Evolutionary conservation across 2,797 vertebrate genomes (phyloP), one percentile per base, ranked within the genome.

Genomic region (Lateolabrax maculatus): DNA sequence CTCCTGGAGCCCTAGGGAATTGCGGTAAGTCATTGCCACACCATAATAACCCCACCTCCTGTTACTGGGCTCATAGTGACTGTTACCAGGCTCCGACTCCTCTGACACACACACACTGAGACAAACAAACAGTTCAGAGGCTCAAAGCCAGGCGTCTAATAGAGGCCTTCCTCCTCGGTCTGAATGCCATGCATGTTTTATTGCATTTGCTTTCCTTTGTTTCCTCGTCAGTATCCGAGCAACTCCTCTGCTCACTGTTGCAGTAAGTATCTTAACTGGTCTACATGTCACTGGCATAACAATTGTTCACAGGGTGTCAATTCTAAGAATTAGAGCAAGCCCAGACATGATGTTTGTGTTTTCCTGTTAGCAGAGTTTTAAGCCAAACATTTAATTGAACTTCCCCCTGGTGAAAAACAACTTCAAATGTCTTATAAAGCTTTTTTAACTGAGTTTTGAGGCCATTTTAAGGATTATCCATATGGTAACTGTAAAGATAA

Each of bases 121-220:
- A 48, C 64, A 3, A 34, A 67, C 52, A 72, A 27, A 60, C 39
- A 36, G 31, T 2, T 19, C 68, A 61, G 25, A 66, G 73, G 46
- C 57, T 77, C 55, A 43, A 49, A 77, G 66, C 75, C 62, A 21
- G 64, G 64, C 67, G 25, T 88, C 87, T 76, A 84, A 87, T 44
- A 66, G 73, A 80, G 81, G 12, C 46, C 55, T 87, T 77, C 60
- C 83, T 80, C 71, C 77, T 78, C 31, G 13, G 69, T 64, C 77
- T 66, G 78, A 83, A 43, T 71, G 74, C 82, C 88, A 89, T 90
- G 86, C 87, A 92, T 92, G 88, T 92, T 94, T 94, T 84, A 93
- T 89, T 90, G 82, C 79, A 72, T 84, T 91, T 77, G 64, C 85
- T 89, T 88, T 80, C 63, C 62, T 90, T 91, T 90, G 88, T 91